Evolutionary conservation across 2,888 invertebrate genomes (phyloP).

Genomic region (Hanleya hanleyi): DNA sequence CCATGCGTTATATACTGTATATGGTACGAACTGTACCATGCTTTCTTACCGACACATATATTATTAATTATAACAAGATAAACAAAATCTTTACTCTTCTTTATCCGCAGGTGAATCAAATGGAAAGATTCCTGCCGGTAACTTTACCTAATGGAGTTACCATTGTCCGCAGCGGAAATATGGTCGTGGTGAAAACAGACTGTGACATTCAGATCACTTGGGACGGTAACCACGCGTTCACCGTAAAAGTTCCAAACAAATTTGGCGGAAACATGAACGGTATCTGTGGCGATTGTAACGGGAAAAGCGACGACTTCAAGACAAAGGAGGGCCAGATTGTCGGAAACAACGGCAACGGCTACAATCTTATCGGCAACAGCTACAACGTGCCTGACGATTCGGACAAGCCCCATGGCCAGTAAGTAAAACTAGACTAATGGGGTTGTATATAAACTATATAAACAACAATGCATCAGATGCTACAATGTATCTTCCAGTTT

Average conservation of each 20-base stretch:
- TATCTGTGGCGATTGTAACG: background rate
- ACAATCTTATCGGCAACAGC: conserved; percentile 1
- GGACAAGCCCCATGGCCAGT: background rate
- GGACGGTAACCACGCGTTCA: background rate
- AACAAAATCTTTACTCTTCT: background rate
- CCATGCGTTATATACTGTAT: no score
- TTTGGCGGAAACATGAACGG: background rate
- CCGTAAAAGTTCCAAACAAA: background rate
- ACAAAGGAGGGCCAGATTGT: background rate
- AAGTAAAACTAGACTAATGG: no score
- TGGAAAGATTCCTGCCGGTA: background rate
- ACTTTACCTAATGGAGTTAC: background rate
- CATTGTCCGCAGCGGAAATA: background rate
- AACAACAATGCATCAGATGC: no score
- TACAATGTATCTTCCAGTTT: no score
- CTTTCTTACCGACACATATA: no score
- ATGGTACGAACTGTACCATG: no score
- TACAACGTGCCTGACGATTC: background rate
- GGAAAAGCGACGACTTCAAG: background rate
- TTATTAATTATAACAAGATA: no score
- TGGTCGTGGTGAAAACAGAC: background rate
- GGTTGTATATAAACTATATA: no score
- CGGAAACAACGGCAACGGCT: background rate
- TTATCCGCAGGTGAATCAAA: background rate
- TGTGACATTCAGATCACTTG: background rate